These are phyloP conservation scores for Drosophila differens DNA, from an alignment of 2,888 invertebrate genomes.

Conservation along the genomic window DNA sequence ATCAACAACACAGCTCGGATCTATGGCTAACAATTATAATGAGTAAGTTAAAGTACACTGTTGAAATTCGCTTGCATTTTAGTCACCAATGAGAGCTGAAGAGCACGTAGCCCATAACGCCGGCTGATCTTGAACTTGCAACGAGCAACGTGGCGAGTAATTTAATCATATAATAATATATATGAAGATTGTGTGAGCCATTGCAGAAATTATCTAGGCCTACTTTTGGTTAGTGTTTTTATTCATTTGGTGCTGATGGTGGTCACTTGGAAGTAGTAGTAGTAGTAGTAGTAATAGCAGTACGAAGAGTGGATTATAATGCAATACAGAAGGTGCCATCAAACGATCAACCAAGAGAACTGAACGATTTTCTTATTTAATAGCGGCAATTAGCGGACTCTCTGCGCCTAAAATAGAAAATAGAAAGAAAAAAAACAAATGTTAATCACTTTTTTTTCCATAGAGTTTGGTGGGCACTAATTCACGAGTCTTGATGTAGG, in stretches of 20 bases:
- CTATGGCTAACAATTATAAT: conserved; percentile 39
- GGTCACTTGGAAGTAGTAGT: conserved; percentile 57
- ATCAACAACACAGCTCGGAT: conserved; percentile 30
- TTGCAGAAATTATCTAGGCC: conserved; percentile 44
- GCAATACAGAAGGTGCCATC: conserved; percentile 77
- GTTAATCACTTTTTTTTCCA: conserved; percentile 80
- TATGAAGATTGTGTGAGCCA: conserved; percentile 37
- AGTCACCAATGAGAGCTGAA: conserved; percentile 45
- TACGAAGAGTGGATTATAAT: conserved; percentile 70
- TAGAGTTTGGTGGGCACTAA: conserved; percentile 83
- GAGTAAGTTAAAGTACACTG: conserved; percentile 33
- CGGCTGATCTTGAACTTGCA: conserved; percentile 25
- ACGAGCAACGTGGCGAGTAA: conserved; percentile 30
- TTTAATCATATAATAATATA: conserved; percentile 33
- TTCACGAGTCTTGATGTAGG: conserved; percentile 83
- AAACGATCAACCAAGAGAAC: conserved; percentile 54
- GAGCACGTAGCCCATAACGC: conserved; percentile 23
- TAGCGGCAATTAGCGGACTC: conserved; percentile 82
- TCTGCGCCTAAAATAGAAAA: conserved; percentile 72
- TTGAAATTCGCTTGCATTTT: conserved; percentile 13
- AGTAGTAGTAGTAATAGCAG: conserved; percentile 48
- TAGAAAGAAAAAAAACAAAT: conserved; percentile 52
- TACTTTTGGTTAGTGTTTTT: conserved; percentile 61
- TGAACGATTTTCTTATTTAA: conserved; percentile 71
- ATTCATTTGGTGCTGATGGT: conserved; percentile 66